A percentile compares a stretch with the other conserved stretches of the same genome.
Conservation (phyloP, 2,888 invertebrate species). For the Siphlonurus alternatus region DNA sequence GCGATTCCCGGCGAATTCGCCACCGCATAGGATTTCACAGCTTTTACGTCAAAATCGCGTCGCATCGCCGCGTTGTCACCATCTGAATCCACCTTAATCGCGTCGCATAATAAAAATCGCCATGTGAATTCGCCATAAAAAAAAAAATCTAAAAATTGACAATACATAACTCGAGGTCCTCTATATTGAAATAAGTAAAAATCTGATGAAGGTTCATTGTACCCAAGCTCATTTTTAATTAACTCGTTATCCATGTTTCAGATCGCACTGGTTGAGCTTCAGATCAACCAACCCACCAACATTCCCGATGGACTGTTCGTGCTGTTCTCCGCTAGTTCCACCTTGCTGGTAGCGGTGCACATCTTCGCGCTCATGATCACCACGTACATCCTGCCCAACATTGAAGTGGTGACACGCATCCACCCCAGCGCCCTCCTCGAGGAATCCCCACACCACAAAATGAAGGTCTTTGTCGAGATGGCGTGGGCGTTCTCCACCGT, state of each 20-base stretch:
- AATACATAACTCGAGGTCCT: too few relatives aligned
- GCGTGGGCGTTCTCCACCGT: conserved; percentile 42
- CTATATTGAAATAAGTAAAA: too few relatives aligned
- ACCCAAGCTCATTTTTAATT: too few relatives aligned
- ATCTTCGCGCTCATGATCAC: conserved; percentile 43
- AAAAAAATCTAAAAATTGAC: too few relatives aligned
- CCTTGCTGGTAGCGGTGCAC: conserved; percentile 39
- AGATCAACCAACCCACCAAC: conserved; percentile 25
- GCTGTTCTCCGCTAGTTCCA: conserved; percentile 35
- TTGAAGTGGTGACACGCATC: conserved; percentile 36
- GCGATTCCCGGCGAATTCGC: too few relatives aligned
- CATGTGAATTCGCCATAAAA: too few relatives aligned
- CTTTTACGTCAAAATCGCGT: too few relatives aligned
- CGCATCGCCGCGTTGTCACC: too few relatives aligned
- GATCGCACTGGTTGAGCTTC: conserved; percentile 38
- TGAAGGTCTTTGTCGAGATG: conserved; percentile 30
- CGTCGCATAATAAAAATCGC: too few relatives aligned
- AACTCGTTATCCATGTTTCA: background rate
- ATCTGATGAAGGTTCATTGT: too few relatives aligned
- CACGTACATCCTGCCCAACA: conserved; percentile 42
- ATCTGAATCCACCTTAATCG: too few relatives aligned
- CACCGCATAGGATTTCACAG: too few relatives aligned
- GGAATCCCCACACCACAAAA: conserved; percentile 20
- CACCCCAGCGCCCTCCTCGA: conserved; percentile 17
- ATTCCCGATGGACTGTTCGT: conserved; percentile 30